Conservation (phyloP, 2,797 vertebrate genomes). For the Danio albolineatus region DNA sequence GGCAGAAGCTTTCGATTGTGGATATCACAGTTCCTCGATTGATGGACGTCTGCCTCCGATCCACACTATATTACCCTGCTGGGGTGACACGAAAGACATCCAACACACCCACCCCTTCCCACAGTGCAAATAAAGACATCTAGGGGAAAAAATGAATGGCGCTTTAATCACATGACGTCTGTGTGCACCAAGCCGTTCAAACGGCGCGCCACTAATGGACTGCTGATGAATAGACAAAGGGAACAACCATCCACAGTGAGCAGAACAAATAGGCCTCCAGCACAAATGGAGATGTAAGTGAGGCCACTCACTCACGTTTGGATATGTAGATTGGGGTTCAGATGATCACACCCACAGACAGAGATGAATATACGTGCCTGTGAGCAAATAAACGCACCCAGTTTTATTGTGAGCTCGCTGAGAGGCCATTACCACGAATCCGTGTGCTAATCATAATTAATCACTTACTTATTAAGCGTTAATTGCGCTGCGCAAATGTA, state of each 20-base stretch:
- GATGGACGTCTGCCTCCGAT: conserved; percentile 54
- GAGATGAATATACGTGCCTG: conserved; percentile 76
- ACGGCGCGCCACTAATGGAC: conserved; percentile 68
- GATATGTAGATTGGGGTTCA: conserved; percentile 75
- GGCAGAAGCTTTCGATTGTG: conserved; percentile 57
- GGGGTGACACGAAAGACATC: conserved; percentile 35
- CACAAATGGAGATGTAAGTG: conserved; percentile 73
- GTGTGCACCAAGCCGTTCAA: conserved; percentile 56
- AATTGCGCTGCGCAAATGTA: conserved; percentile 83
- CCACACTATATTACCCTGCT: conserved; percentile 54
- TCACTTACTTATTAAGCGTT: conserved; percentile 88
- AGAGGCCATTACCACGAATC: conserved; percentile 82
- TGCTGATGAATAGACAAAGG: conserved; percentile 74
- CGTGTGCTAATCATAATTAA: conserved; percentile 85
- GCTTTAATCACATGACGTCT: conserved; percentile 57
- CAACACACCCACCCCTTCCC: conserved; percentile 19
- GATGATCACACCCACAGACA: conserved; percentile 70
- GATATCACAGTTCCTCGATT: conserved; percentile 54
- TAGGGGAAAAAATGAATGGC: conserved; percentile 44
- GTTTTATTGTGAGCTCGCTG: conserved; percentile 82
- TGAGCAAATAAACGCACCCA: conserved; percentile 79
- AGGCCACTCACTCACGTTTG: conserved; percentile 62
- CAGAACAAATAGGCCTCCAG: conserved; percentile 77
- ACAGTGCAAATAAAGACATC: conserved; percentile 51
- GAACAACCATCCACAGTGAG: conserved; percentile 63